Conservation (phyloP, 2,113 vertebrate species). For the Rana temporaria region DNA sequence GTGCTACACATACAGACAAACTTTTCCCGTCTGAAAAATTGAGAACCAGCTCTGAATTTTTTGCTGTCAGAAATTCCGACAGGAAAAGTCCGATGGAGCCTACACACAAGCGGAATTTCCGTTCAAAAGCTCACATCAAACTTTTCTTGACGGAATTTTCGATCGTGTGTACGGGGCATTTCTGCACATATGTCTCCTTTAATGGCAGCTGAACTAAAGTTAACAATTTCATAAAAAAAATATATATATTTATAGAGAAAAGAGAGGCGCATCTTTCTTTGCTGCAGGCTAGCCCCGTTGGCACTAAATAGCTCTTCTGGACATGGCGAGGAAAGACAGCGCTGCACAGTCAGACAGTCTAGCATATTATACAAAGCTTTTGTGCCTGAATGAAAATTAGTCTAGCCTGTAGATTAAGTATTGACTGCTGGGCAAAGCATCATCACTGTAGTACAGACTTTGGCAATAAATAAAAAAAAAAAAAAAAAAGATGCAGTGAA, state of each 20-base stretch:
- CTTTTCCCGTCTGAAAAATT: no score
- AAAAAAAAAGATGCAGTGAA: constrained; percentile 57
- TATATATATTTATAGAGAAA: not conserved
- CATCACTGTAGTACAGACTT: constrained; percentile 62
- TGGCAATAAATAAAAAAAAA: constrained; percentile 63
- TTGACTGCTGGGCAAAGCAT: constrained; percentile 63
- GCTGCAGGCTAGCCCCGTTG: constrained; percentile 13
- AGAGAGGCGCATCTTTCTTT: not conserved
- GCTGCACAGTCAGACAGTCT: constrained; percentile 17
- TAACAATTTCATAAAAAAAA: constrained; percentile 4
- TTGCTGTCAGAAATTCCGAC: no score
- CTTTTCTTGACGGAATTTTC: no score
- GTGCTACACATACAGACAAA: no score
- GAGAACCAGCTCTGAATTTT: no score
- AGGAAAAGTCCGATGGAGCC: no score
- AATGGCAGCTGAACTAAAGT: not conserved
- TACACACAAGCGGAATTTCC: no score
- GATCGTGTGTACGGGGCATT: no score
- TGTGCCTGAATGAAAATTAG: constrained; percentile 57
- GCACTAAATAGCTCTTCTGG: constrained; percentile 34
- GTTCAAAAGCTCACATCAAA: no score
- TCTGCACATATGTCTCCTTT: not conserved
- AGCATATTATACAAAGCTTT: constrained; percentile 50
- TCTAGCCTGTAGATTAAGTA: constrained; percentile 61
- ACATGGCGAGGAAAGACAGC: constrained; percentile 25